A percentile compares a stretch with the other conserved stretches of the same genome.
phyloP scores from a whole-genome alignment of 2,888 invertebrate genomes.

The Leucophora obtusa region DNA sequence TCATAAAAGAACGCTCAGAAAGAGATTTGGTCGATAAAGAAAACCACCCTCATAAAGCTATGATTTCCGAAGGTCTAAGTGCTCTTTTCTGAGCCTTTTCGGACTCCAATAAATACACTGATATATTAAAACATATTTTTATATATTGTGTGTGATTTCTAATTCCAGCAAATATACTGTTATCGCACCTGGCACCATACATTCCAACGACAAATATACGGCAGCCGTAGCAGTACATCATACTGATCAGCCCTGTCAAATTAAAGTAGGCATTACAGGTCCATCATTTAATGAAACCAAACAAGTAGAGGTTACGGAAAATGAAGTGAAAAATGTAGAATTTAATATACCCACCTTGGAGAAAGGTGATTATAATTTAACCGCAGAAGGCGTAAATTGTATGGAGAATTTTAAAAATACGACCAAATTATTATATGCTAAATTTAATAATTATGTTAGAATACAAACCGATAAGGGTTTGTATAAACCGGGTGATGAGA shows the following conservation, averaged over 20 bases:
- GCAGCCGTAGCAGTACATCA: slow-evolving; percentile 84
- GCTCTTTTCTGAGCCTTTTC: too few species aligned
- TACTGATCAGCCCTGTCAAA: slow-evolving; percentile 67
- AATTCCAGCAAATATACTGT: slow-evolving; percentile 82
- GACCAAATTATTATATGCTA: slow-evolving; percentile 84
- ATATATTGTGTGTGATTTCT: not conserved
- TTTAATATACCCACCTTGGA: slow-evolving; percentile 70
- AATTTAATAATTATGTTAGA: slow-evolving; percentile 80
- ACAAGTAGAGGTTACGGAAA: slow-evolving; percentile 67
- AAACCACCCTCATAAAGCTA: too few species aligned
- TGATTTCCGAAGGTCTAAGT: too few species aligned
- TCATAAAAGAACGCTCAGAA: too few species aligned
- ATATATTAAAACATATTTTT: slow-evolving; percentile 10
- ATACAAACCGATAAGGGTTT: slow-evolving; percentile 95
- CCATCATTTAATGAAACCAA: slow-evolving; percentile 71
- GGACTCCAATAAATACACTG: too few species aligned
- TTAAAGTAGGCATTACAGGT: slow-evolving; percentile 73
- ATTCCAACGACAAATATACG: slow-evolving; percentile 90
- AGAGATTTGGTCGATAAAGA: too few species aligned
- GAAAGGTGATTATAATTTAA: slow-evolving; percentile 85
- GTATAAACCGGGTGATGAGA: slow-evolving; percentile 91
- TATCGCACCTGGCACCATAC: slow-evolving; percentile 87
- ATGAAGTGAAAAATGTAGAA: slow-evolving; percentile 69
- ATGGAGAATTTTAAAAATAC: slow-evolving; percentile 87
- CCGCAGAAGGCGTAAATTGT: slow-evolving; percentile 82